Conservation (phyloP, 2,888 invertebrate genomes). For the Sarcophaga variegata region DNA sequence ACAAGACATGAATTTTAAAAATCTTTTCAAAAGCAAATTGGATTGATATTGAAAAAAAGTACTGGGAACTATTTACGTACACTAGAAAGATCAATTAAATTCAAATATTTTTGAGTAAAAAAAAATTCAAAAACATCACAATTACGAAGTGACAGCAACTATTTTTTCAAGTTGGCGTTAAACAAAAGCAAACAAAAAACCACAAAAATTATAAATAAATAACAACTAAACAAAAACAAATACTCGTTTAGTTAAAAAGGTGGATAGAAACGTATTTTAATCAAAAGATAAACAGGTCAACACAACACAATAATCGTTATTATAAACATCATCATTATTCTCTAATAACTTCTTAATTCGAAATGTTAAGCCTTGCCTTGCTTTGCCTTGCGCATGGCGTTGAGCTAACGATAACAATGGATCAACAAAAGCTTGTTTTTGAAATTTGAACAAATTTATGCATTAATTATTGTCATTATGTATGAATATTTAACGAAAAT, state of each 20-base stretch:
- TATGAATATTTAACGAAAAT: background rate
- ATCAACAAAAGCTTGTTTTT: background rate
- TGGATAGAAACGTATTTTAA: constrained; percentile 1
- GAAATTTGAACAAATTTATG: background rate
- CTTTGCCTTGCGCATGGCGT: too few relatives aligned
- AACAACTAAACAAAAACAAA: constrained; percentile 2
- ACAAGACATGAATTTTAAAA: too few relatives aligned
- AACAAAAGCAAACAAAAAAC: constrained; percentile 9
- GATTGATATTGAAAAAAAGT: too few relatives aligned
- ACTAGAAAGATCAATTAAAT: background rate
- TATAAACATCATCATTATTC: background rate
- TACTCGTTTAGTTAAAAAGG: background rate
- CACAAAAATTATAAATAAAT: too few relatives aligned
- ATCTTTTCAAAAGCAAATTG: too few relatives aligned
- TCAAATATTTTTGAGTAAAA: background rate
- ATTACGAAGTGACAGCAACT: background rate
- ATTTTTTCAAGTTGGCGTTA: constrained; percentile 12
- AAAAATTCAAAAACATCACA: too few relatives aligned
- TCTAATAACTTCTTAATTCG: background rate
- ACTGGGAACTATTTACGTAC: too few relatives aligned
- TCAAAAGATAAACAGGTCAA: constrained; percentile 5
- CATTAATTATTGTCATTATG: background rate
- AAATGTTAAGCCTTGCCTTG: background rate
- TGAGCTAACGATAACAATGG: background rate
- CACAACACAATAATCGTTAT: too few relatives aligned